A percentile compares a stretch with the other conserved stretches of the same genome.
Conservation (phyloP, 2,888 invertebrate species). For the Acrobasis repandana region DNA sequence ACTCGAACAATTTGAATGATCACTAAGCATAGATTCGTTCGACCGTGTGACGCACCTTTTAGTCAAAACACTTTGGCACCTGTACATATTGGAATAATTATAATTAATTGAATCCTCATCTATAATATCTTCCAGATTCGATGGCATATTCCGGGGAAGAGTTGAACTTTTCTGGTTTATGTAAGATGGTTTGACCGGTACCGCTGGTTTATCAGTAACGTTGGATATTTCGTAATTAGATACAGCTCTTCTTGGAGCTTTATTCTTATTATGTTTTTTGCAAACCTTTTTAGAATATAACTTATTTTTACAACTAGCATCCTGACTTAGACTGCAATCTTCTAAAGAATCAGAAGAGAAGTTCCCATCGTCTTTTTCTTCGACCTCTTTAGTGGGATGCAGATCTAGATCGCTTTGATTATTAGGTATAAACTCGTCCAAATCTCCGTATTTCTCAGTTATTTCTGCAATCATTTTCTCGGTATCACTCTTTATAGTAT, state of each 20-base stretch:
- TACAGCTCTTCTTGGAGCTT: conserved; percentile 84
- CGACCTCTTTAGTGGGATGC: conserved; percentile 65
- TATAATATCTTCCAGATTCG: conserved; percentile 76
- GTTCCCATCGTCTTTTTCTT: conserved; percentile 84
- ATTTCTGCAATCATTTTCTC: conserved; percentile 87
- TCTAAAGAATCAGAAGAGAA: conserved; percentile 92
- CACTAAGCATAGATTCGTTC: conserved; percentile 79
- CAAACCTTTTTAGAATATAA: conserved; percentile 78
- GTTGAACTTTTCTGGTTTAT: conserved; percentile 76
- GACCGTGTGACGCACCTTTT: conserved; percentile 84
- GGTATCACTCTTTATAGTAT: conserved; percentile 85
- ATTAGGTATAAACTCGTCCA: conserved; percentile 75
- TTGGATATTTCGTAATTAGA: conserved; percentile 90
- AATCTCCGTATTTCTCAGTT: conserved; percentile 84
- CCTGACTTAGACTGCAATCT: conserved; percentile 85
- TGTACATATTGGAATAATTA: conserved; percentile 65
- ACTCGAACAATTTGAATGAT: conserved; percentile 78
- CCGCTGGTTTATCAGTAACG: conserved; percentile 65
- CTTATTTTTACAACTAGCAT: conserved; percentile 77
- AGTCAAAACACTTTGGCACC: conserved; percentile 77
- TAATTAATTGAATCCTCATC: conserved; percentile 71
- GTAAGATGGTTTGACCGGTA: conserved; percentile 65
- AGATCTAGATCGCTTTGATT: conserved; percentile 60
- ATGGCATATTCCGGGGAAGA: conserved; percentile 78
- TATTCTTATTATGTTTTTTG: conserved; percentile 77